A percentile compares a stretch with the other conserved stretches of the same genome.
Conservation (phyloP, 2,113 vertebrate genomes). For the Hyla sarda region DNA sequence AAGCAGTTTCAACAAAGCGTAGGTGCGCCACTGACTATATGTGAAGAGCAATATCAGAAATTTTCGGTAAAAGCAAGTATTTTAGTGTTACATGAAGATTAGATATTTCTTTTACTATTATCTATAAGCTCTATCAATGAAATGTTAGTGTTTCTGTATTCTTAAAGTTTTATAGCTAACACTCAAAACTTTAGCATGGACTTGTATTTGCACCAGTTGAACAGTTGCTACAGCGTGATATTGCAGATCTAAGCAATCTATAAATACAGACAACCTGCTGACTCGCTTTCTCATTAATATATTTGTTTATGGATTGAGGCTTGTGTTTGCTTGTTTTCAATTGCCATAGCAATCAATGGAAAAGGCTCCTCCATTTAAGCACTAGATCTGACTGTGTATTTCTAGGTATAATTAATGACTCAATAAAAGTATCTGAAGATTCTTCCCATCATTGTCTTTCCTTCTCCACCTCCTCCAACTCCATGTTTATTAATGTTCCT, state of each 20-base stretch:
- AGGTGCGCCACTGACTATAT: too few species aligned
- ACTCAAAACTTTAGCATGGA: background rate
- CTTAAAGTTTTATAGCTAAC: background rate
- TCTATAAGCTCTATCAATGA: background rate
- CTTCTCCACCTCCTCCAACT: background rate
- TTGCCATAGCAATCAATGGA: constrained; percentile 10
- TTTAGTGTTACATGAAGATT: too few species aligned
- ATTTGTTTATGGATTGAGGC: constrained; percentile 25
- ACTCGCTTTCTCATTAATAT: constrained; percentile 17
- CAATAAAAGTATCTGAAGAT: background rate
- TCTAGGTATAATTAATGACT: background rate
- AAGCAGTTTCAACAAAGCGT: too few species aligned
- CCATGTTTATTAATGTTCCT: background rate
- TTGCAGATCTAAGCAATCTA: constrained; percentile 26
- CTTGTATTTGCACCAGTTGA: background rate
- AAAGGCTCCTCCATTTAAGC: background rate
- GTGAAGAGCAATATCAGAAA: too few species aligned
- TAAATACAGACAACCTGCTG: constrained; percentile 16
- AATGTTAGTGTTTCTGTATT: background rate
- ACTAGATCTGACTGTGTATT: constrained; percentile 19
- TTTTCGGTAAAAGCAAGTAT: too few species aligned
- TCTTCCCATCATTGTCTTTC: background rate
- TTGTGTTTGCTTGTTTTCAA: background rate
- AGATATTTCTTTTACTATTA: background rate
- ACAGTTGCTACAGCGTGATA: background rate